Conservation (phyloP, 2,113 vertebrate genomes). For the Prunella fulvescens region DNA sequence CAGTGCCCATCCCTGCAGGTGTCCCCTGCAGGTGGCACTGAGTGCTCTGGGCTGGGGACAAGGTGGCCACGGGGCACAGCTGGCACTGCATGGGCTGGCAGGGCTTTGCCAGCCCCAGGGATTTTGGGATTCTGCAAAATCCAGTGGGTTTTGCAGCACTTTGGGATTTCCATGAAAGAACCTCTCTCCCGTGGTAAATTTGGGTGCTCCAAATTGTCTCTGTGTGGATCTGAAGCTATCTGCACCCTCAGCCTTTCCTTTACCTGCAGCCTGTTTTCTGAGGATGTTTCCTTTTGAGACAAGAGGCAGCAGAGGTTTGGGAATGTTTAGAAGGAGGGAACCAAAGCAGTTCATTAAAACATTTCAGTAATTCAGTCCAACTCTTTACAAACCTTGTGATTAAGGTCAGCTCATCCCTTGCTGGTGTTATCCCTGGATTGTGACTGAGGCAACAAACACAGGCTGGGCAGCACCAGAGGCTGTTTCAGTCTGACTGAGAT, state of each 20-base stretch:
- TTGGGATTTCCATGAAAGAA: background rate
- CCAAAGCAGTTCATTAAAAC: background rate
- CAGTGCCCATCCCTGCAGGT: background rate
- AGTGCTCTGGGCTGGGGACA: background rate
- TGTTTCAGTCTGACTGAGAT: background rate
- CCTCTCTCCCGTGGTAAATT: fast-evolving
- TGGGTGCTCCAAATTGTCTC: background rate
- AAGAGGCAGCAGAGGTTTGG: background rate
- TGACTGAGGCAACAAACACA: background rate
- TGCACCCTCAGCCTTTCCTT: background rate
- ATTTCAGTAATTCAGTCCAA: background rate
- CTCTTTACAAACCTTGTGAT: background rate
- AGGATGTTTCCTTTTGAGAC: background rate
- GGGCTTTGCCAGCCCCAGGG: background rate
- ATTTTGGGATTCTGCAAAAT: background rate
- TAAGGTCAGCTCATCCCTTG: background rate
- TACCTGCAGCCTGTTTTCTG: background rate
- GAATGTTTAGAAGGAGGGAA: background rate
- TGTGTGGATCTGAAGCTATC: background rate
- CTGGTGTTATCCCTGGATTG: background rate
- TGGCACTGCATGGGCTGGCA: fast-evolving
- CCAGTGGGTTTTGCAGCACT: fast-evolving
- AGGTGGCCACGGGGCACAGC: background rate
- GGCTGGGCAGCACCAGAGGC: background rate
- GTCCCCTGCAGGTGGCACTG: background rate